phyloP scores from a whole-genome alignment of 2,888 invertebrate species.

The Entomobrya proxima region DNA sequence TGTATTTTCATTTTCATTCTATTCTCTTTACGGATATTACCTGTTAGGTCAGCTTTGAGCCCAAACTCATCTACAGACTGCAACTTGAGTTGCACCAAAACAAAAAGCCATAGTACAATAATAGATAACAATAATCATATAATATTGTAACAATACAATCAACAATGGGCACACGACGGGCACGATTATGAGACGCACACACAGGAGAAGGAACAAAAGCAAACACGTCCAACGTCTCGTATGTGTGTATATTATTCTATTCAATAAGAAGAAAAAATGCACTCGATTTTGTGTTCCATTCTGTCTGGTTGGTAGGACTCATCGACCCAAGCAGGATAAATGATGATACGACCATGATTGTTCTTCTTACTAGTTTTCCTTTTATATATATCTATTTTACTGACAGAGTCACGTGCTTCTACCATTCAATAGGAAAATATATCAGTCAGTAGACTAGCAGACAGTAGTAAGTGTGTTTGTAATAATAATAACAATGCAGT shows the following conservation, averaged over 20 bases:
- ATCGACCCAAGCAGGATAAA: background rate
- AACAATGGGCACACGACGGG: conserved; percentile 49
- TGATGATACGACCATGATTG: background rate
- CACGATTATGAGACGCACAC: conserved; percentile 27
- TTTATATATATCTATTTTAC: conserved; percentile 28
- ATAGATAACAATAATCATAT: conserved; percentile 21
- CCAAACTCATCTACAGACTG: too few species aligned
- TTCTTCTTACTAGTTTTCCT: background rate
- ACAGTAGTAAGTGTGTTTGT: too few species aligned
- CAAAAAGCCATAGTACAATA: conserved; percentile 13
- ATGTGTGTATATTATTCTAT: background rate
- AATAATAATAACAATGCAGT: background rate
- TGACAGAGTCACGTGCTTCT: conserved; percentile 62
- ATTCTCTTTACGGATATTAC: background rate
- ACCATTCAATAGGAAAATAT: background rate
- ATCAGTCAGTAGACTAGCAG: background rate
- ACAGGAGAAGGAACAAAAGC: background rate
- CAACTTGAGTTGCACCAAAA: too few species aligned
- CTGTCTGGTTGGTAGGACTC: background rate
- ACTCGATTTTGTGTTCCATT: background rate
- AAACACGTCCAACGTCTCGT: conserved; percentile 24
- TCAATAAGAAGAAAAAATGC: background rate
- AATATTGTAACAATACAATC: conserved; percentile 44
- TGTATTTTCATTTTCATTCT: conserved; percentile 42
- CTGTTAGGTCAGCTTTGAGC: too few species aligned